Base-by-base conservation (phyloP, 2,888 invertebrate species). In the Tyria jacobaeae region DNA sequence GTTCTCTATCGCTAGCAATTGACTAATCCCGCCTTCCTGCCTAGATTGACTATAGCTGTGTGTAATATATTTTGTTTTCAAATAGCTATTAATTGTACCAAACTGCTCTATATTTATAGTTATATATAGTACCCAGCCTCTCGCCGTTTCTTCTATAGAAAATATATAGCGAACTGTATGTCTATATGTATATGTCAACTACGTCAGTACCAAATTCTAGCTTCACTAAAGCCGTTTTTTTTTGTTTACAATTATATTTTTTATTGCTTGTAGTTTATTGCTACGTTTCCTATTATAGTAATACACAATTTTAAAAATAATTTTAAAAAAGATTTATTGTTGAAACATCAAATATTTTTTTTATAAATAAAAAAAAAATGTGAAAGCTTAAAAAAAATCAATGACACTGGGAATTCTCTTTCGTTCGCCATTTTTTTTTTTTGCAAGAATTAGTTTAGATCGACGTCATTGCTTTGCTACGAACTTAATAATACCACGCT, bases 1-100 rank as follows among this genome's bases (percentile, higher is more conserved):
- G 87, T 86, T 83, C 81, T 87, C 88, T 92, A 93, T 89, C 88
- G 91, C 93, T 94, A 94, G 92, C 93, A 94, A 94, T 94, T 93
- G 93, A 94, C 93, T 93, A 92, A 89, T 85, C 84, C 80, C 85
- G 88, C 88, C 87, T 83, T 81, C 85, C 86, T 85, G 90, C 87
- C 92, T 92, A 92, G 85, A 87, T 87, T 82, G 87, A 87, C 91
- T 92, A 92, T 88, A 87, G 91, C 90, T 89, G 90, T 89, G 73
- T 83, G 89, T 88, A 87, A 85, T 89, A 87, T 89, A 89, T 84
- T 82, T 76, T 82, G 84, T 83, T 84, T 86, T 90, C 89, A 86
- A 85, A 85, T 88, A 87, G 89, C 90, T 91, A 90, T 87, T 82
- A 85, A 86, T 90, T 90, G 89, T 90, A 91, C 90, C 87, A 88